A percentile compares a stretch with the other conserved stretches of the same genome.
These are phyloP conservation scores for Hartigia nigra DNA, from an alignment of 2,888 invertebrate species.

Conservation along the genomic window DNA sequence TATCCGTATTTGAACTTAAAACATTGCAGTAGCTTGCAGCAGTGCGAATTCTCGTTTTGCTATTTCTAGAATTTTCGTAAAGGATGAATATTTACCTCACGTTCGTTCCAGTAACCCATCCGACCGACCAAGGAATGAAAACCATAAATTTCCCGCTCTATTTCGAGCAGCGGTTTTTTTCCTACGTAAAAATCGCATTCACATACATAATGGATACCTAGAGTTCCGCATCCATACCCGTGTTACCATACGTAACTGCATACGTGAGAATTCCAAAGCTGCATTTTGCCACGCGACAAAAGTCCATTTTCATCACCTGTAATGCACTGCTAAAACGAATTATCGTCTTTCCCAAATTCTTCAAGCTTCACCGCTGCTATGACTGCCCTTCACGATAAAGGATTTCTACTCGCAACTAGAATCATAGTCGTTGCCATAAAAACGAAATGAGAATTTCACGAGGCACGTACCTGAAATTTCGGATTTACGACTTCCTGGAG, in stretches of 20 bases:
- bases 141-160: slow-evolving; percentile 42
- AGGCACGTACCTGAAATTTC: background rate
- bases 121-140: slow-evolving; percentile 48
- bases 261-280: no score
- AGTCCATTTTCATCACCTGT: background rate
- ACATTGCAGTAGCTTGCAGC: background rate
- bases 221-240: no score
- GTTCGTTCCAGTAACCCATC: slow-evolving; percentile 39
- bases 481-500: background rate
- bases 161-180: background rate
- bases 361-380: background rate
- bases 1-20: background rate
- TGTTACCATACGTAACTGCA: no score
- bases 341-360: background rate
- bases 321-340: background rate
- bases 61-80: background rate
- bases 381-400: background rate
- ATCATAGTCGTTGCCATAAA: background rate
- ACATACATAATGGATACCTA: background rate
- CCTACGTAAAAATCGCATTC: background rate
- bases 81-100: slow-evolving; percentile 44
- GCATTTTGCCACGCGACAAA: background rate
- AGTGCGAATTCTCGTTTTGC: no score
- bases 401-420: background rate
- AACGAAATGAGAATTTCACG: background rate